These are phyloP conservation scores for Xyrauchen texanus DNA, from an alignment of 2,113 vertebrate species.

Conservation along the genomic window DNA sequence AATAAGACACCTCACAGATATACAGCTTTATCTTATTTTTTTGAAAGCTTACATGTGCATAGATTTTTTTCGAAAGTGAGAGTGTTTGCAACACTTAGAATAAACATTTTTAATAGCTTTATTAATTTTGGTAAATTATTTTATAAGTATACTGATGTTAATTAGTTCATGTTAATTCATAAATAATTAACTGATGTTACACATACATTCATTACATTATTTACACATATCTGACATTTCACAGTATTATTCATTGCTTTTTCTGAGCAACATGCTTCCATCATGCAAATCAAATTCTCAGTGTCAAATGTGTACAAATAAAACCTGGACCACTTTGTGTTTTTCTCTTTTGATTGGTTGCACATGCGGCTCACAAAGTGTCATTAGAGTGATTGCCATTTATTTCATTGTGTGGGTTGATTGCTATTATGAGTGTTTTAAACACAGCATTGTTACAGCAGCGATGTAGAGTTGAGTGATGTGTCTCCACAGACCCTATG, in stretches of 20 bases:
- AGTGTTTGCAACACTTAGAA: too few species aligned
- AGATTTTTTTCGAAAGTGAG: too few species aligned
- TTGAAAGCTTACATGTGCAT: not conserved
- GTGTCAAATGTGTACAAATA: not conserved
- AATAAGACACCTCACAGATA: not conserved
- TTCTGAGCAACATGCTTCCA: not conserved
- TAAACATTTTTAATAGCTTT: too few species aligned
- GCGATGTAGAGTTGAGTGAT: slow-evolving; percentile 53
- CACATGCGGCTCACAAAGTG: not conserved
- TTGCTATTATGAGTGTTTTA: slow-evolving; percentile 47
- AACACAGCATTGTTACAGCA: slow-evolving; percentile 19
- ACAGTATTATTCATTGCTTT: too few species aligned
- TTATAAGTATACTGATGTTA: too few species aligned
- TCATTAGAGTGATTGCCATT: slow-evolving; percentile 3
- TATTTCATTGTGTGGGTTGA: slow-evolving; percentile 7
- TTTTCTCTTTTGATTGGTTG: not conserved
- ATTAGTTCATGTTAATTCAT: too few species aligned
- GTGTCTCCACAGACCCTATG: slow-evolving; percentile 35
- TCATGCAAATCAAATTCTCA: slow-evolving; percentile 5
- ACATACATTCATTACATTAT: not conserved
- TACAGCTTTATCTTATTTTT: not conserved
- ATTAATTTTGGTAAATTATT: too few species aligned
- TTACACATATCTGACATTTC: not conserved
- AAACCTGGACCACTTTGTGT: not conserved
- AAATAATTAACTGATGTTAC: too few species aligned